Conservation (phyloP, 2,797 vertebrate species). For the Pseudochromis fuscus region DNA sequence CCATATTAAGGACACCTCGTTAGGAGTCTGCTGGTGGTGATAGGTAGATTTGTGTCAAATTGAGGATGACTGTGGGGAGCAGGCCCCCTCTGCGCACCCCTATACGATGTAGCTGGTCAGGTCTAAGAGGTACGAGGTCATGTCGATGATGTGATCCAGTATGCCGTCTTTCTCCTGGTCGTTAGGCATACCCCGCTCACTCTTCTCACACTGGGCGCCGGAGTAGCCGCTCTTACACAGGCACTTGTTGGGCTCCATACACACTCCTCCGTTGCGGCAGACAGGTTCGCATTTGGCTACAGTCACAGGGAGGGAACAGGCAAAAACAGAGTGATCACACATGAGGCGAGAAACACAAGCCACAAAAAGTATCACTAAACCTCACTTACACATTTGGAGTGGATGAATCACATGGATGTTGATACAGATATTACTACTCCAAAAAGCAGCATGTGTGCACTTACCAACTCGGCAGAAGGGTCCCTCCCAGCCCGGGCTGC, state of each 20-base stretch:
- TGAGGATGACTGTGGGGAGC: conserved; percentile 59
- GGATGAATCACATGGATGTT: conserved; percentile 8
- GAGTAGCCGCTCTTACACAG: conserved; percentile 98
- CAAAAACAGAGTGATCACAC: conserved; percentile 19
- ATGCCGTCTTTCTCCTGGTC: conserved; percentile 93
- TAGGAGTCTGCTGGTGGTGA: conserved; percentile 77
- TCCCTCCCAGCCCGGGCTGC: conserved; percentile 96
- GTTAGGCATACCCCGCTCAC: conserved; percentile 90
- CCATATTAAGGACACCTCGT: conserved; percentile 66
- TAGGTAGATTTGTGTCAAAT: conserved; percentile 80
- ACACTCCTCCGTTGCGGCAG: conserved; percentile 96
- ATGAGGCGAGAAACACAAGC: not conserved
- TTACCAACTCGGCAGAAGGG: conserved; percentile 94
- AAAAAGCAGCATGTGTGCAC: conserved; percentile 53
- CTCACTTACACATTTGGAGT: conserved; percentile 13
- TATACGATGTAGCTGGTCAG: conserved; percentile 99
- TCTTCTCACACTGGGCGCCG: conserved; percentile 93
- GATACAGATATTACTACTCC: conserved; percentile 3
- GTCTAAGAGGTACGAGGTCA: conserved; percentile 98
- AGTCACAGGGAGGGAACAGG: conserved; percentile 33
- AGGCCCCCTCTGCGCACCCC: conserved; percentile 70
- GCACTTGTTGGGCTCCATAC: conserved; percentile 95
- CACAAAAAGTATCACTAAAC: no score
- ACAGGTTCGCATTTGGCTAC: conserved; percentile 96
- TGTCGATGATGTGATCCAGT: conserved; percentile 97